Conservation (phyloP, 2,888 invertebrate genomes). For the Charanyca ferruginea region DNA sequence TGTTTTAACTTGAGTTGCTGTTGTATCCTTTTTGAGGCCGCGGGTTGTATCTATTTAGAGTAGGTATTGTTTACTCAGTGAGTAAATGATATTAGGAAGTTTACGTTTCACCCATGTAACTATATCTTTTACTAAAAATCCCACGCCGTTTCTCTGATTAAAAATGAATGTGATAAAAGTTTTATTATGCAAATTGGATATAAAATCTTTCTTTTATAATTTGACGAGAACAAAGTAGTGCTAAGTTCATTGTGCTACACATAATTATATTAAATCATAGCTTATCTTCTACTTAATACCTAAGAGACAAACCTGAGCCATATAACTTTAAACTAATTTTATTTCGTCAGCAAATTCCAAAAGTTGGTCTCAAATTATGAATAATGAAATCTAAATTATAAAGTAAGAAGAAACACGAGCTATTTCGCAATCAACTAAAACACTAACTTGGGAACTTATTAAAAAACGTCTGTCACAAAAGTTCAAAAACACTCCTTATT, state of each 20-base stretch:
- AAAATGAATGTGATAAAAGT: neutral
- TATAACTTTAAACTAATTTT: conserved; percentile 37
- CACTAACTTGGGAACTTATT: conserved; percentile 31
- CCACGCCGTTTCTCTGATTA: neutral
- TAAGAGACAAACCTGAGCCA: conserved; percentile 29
- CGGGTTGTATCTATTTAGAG: conserved; percentile 5
- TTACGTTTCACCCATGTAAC: neutral
- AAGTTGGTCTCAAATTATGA: conserved; percentile 50
- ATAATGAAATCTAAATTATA: conserved; percentile 34
- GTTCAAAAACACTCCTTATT: conserved; percentile 53
- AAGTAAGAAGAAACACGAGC: conserved; percentile 35
- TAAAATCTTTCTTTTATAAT: neutral
- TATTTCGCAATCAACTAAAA: conserved; percentile 48
- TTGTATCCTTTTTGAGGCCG: conserved; percentile 5
- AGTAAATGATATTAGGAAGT: neutral
- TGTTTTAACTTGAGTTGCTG: conserved; percentile 18
- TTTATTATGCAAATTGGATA: neutral
- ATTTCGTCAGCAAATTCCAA: conserved; percentile 29
- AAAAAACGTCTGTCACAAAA: conserved; percentile 51
- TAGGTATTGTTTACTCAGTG: neutral
- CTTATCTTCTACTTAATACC: conserved; percentile 28
- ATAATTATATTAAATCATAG: conserved; percentile 6
- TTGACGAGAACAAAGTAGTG: neutral
- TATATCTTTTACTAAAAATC: neutral
- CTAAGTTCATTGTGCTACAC: conserved; percentile 2